Percentiles rank a stretch among this genome's conserved stretches.
phyloP scores from a whole-genome alignment of 2,797 vertebrate genomes.

The Spinibarbus caldwelli region DNA sequence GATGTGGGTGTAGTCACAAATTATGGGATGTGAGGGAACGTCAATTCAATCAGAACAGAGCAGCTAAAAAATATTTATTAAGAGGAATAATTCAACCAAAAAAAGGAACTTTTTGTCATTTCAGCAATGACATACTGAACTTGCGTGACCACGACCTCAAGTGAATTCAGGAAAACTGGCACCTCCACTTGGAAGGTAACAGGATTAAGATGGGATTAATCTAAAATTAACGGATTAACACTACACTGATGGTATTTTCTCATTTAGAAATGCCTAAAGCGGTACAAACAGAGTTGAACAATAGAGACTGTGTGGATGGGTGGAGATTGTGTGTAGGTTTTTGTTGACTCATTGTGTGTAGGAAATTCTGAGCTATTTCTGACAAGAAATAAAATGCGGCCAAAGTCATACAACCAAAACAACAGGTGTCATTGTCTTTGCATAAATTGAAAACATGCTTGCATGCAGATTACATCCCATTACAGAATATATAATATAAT shows the following conservation, averaged over 20 bases:
- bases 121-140: background rate
- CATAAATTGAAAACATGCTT: background rate
- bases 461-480: background rate
- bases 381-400: constrained; percentile 12
- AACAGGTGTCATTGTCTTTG: background rate
- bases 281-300: background rate
- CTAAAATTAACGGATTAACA: constrained; percentile 50
- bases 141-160: background rate
- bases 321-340: constrained; percentile 39
- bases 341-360: constrained; percentile 49
- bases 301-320: background rate
- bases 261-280: constrained; percentile 7
- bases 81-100: background rate
- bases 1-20: background rate
- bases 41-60: background rate
- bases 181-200: constrained; percentile 26
- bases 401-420: background rate
- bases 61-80: background rate
- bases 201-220: constrained; percentile 47
- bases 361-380: constrained; percentile 47
- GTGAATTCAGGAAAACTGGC: constrained; percentile 38
- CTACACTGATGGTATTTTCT: constrained; percentile 31
- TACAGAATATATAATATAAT: background rate
- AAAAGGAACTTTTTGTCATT: background rate
- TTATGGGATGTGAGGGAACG: background rate